Evolutionary conservation across 1,140 invertebrate species (phyloP).

Genomic region (Leptinotarsa defecta): DNA sequence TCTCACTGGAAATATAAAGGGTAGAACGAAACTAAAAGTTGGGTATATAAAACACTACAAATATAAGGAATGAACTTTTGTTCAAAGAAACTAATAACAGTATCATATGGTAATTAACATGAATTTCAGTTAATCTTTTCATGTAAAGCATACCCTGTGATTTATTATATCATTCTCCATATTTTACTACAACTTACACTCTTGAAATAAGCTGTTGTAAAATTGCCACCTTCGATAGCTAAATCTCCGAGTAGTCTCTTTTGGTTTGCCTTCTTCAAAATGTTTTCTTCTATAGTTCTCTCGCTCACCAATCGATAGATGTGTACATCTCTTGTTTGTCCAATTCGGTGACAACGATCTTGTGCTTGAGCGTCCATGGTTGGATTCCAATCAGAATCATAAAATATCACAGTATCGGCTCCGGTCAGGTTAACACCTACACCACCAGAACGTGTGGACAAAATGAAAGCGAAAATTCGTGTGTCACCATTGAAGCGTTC

Average conservation of each 20-base stretch:
- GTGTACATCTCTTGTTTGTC: conserved; percentile 98
- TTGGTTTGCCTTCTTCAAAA: conserved; percentile 98
- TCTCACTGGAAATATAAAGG: too few relatives aligned
- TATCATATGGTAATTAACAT: too few relatives aligned
- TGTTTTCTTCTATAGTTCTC: conserved; percentile 98
- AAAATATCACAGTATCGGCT: conserved; percentile 99
- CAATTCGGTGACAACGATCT: conserved; percentile 97
- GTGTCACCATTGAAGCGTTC: conserved; percentile 96
- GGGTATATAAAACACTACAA: too few relatives aligned
- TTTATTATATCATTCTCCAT: too few relatives aligned
- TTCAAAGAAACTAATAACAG: too few relatives aligned
- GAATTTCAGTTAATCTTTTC: too few relatives aligned
- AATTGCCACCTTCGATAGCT: conserved; percentile 98
- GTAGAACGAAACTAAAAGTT: too few relatives aligned
- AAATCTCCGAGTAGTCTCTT: conserved; percentile 95
- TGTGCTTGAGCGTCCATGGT: conserved; percentile 99
- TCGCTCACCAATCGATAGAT: conserved; percentile 97
- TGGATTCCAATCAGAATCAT: conserved; percentile 99
- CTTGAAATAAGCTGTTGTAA: conserved; percentile 97
- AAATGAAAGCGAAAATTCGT: conserved; percentile 95
- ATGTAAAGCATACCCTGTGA: too few relatives aligned
- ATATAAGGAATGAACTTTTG: too few relatives aligned
- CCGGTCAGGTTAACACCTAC: conserved; percentile 99
- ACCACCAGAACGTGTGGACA: conserved; percentile 97
- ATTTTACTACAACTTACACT: conserved; percentile 65